Conservation (phyloP, 2,888 invertebrate genomes). For the Temnothorax rugatulus region DNA sequence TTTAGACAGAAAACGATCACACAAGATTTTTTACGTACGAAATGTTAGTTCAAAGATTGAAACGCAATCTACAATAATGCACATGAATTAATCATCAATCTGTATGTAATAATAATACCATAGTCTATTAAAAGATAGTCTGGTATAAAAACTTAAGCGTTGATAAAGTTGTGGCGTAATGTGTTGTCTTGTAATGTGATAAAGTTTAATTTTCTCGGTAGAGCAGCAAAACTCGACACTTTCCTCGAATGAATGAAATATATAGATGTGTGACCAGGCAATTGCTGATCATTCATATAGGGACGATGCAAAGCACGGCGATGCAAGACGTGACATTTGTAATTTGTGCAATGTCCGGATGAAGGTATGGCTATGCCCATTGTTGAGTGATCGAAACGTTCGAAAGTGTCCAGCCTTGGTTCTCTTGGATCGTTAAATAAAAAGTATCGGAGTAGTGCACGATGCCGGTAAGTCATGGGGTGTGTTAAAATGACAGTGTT, state of each 20-base stretch:
- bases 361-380: constrained; percentile 42
- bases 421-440: constrained; percentile 76
- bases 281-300: constrained; percentile 43
- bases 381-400: constrained; percentile 34
- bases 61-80: constrained; percentile 66
- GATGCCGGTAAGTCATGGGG: constrained; percentile 79
- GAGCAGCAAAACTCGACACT: constrained; percentile 72
- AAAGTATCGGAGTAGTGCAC: constrained; percentile 77
- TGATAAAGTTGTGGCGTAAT: constrained; percentile 67
- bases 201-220: constrained; percentile 62
- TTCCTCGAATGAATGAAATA: constrained; percentile 47
- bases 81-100: constrained; percentile 67
- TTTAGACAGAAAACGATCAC: constrained; percentile 52
- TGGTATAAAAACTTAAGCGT: constrained; percentile 75
- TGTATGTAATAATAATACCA: constrained; percentile 71
- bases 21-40: constrained; percentile 26
- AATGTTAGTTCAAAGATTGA: constrained; percentile 39
- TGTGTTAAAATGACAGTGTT: constrained; percentile 76
- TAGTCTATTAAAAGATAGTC: constrained; percentile 73
- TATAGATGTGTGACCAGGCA: constrained; percentile 51
- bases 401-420: constrained; percentile 78
- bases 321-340: constrained; percentile 40
- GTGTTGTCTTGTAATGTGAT: constrained; percentile 34
- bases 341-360: constrained; percentile 31
- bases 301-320: constrained; percentile 34